Base-by-base conservation (phyloP, 2,888 invertebrate species). In the Tetanocera ferruginea region DNA sequence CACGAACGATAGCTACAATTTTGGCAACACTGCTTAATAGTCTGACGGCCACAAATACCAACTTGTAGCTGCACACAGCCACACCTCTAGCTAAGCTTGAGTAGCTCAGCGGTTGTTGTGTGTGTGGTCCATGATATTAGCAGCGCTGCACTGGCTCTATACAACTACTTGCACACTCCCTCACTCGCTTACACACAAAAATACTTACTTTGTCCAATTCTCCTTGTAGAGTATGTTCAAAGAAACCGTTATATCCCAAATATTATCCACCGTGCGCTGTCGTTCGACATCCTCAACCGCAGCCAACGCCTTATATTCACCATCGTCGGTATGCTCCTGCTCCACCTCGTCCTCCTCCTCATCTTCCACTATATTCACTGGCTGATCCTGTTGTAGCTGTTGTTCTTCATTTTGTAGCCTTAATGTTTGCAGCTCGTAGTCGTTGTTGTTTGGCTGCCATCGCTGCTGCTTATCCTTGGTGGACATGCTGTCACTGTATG, bases 241-340 rank as follows among this genome's bases (percentile, higher is more conserved):
- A 78, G 93, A 94, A 82, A 94, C 94, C 3, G 96, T 96, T 81
- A 96, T 94, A 87, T 96, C 94, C 96, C 96, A 96, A 86, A 97
- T 95, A 87, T 94, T 95, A 89, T 95, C 95, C 25, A 95, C 95
- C 0, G 95, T 94, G 85, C 91, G 91, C 17, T 91, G 91, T 51
- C 93, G 89, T 5, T 92, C 92, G 78, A 92, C 92, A 78, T 92
- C 80, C 28, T 83, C 83, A 77, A 83, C 84, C 64, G 80, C 81
- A 73, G 75, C 34, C 78, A 66, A 28, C 52, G 52, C 69, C 67
- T 37, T 72, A 51, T 64, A 67, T n/a, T 60, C 70, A 55, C 70
- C 77, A 60, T 34, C 83, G 76, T 55, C 76, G 83, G 81, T 81
- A 80, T 84, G 76, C 81, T 82, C 86, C 92, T 92, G 85, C 91